These are phyloP conservation scores for Megalonaias nervosa DNA, from an alignment of 1,140 invertebrate genomes.

Conservation along the genomic window DNA sequence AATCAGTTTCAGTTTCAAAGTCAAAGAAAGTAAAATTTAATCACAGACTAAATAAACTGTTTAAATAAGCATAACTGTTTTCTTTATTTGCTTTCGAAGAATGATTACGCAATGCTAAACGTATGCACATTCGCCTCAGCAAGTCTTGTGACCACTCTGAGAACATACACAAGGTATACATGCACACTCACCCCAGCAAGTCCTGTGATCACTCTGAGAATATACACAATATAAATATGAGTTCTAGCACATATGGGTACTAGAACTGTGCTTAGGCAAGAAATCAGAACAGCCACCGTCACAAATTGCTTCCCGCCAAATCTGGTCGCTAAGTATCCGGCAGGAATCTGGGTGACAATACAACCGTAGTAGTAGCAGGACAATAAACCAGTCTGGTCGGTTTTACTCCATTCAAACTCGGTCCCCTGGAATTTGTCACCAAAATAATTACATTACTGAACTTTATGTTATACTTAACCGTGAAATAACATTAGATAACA, in stretches of 20 bases:
- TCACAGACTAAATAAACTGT: no score
- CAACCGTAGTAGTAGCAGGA: constrained; percentile 89
- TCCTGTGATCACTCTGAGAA: constrained; percentile 14
- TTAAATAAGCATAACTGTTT: no score
- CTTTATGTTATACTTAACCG: no score
- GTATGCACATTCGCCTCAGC: constrained; percentile 3
- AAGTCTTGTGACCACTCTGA: constrained; percentile 19
- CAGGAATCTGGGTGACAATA: constrained; percentile 83
- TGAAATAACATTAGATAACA: no score
- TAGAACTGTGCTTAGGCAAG: constrained; percentile 15
- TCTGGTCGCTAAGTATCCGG: constrained; percentile 79
- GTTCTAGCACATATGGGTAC: constrained; percentile 23
- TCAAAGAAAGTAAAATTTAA: no score
- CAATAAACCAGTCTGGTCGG: constrained; percentile 83
- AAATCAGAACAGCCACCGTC: constrained; percentile 24
- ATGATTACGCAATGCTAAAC: neutral
- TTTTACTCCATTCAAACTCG: constrained; percentile 64
- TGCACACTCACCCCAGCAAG: constrained; percentile 12
- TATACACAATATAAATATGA: constrained; percentile 4
- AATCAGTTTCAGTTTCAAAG: no score
- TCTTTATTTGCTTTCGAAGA: no score
- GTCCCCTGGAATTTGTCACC: neutral
- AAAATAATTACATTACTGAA: no score
- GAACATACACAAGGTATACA: constrained; percentile 5
- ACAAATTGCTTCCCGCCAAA: constrained; percentile 60